These are phyloP conservation scores for Cephus cinctus DNA, from an alignment of 1,140 invertebrate species.

Conservation along the genomic window DNA sequence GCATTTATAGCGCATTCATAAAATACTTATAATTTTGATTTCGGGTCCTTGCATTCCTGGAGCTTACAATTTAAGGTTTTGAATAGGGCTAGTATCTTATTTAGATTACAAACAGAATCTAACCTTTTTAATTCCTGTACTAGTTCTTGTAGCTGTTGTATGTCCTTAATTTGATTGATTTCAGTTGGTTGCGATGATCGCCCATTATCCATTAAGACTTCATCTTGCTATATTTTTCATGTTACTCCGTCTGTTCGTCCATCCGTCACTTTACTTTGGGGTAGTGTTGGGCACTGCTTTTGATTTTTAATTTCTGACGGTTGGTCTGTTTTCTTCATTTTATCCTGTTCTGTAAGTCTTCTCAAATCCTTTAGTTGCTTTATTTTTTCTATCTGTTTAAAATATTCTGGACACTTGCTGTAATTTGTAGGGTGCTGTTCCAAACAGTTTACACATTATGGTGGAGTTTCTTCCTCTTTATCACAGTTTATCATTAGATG, in stretches of 20 bases:
- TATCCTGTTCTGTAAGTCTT: background rate
- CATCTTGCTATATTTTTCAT: background rate
- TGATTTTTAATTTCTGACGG: background rate
- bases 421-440: background rate
- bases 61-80: conserved; percentile 3
- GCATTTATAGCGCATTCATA: conserved; percentile 1
- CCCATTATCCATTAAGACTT: too few species aligned
- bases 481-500: conserved; percentile 8
- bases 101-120: conserved; percentile 5
- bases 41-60: conserved; percentile 3
- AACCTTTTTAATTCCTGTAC: conserved; percentile 5
- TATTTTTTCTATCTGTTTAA: background rate
- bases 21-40: conserved; percentile 7
- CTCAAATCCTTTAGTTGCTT: background rate
- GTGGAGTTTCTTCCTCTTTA: background rate
- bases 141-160: background rate
- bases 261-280: background rate
- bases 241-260: background rate
- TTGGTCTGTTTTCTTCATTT: background rate
- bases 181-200: too few species aligned
- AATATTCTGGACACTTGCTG: background rate
- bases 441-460: conserved; percentile 4
- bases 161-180: too few species aligned
- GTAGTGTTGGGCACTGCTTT: background rate
- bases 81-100: conserved; percentile 4